Conservation (phyloP, 2,888 invertebrate genomes). For the Platynereis dumerilii region DNA sequence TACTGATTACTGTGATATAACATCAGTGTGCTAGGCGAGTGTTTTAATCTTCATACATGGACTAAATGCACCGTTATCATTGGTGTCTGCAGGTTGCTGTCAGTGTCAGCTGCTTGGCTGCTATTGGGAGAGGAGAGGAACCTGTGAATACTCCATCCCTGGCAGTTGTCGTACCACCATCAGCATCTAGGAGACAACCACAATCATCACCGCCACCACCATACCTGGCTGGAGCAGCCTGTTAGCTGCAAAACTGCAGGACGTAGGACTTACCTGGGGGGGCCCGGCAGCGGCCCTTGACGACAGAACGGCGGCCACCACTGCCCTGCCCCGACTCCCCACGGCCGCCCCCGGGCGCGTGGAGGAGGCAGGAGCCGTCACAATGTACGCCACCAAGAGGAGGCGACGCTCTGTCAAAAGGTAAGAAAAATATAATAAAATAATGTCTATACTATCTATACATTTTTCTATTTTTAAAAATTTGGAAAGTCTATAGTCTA, state of each 20-base stretch:
- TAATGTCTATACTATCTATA: no score
- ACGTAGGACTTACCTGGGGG: neutral
- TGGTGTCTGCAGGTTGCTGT: no score
- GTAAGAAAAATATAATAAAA: constrained; percentile 69
- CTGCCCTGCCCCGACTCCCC: no score
- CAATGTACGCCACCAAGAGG: constrained; percentile 95
- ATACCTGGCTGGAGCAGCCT: neutral
- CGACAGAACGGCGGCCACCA: neutral
- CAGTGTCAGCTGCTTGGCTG: no score
- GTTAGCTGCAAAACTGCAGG: neutral
- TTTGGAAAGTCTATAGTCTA: no score
- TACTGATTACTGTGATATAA: neutral
- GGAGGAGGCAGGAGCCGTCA: constrained; percentile 64
- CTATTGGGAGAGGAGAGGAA: no score
- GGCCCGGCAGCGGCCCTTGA: neutral
- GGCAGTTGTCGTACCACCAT: no score
- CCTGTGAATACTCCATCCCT: no score
- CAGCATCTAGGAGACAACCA: no score
- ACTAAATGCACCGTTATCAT: no score
- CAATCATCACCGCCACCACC: no score
- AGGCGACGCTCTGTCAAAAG: constrained; percentile 95
- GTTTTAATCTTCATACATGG: neutral
- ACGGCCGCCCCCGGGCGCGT: constrained; percentile 33
- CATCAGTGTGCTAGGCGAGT: neutral
- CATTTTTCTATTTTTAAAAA: no score